Evolutionary conservation across 2,888 invertebrate genomes (phyloP).

Genomic region (Dolichopus griseipennis): DNA sequence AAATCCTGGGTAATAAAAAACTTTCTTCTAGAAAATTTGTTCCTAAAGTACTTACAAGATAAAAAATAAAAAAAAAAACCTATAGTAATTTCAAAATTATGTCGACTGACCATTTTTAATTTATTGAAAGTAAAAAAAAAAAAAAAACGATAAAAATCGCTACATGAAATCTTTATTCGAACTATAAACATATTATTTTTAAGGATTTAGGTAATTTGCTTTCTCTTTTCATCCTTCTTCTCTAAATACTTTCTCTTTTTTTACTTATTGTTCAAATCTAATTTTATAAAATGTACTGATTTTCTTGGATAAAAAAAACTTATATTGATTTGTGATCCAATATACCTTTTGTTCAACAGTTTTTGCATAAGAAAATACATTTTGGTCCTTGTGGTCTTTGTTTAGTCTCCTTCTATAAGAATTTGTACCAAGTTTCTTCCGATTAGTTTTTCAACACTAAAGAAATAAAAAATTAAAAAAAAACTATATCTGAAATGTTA

Average conservation of each 20-base stretch:
- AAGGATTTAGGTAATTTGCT: too few species aligned
- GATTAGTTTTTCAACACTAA: not conserved
- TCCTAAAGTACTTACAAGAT: too few species aligned
- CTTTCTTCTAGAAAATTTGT: too few species aligned
- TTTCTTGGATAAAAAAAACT: not conserved
- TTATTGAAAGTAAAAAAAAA: not conserved
- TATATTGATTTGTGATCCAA: not conserved
- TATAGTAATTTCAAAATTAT: too few species aligned
- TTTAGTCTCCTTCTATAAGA: not conserved
- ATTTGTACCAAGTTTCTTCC: too few species aligned
- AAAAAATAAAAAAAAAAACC: too few species aligned
- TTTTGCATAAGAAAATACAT: not conserved
- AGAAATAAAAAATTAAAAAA: not conserved
- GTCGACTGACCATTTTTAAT: not conserved
- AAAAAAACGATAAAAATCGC: slow-evolving; percentile 3
- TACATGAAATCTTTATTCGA: not conserved
- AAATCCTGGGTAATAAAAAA: not conserved
- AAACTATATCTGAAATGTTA: not conserved
- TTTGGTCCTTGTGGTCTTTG: not conserved
- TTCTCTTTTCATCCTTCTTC: too few species aligned
- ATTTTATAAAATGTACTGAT: not conserved
- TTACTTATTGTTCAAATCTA: not conserved
- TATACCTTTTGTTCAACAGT: not conserved
- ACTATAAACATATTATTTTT: not conserved
- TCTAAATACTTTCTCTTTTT: not conserved